Evolutionary conservation across 2,113 vertebrate species (phyloP), one percentile per base, ranked within the genome.

Genomic region (Colaptes auratus): DNA sequence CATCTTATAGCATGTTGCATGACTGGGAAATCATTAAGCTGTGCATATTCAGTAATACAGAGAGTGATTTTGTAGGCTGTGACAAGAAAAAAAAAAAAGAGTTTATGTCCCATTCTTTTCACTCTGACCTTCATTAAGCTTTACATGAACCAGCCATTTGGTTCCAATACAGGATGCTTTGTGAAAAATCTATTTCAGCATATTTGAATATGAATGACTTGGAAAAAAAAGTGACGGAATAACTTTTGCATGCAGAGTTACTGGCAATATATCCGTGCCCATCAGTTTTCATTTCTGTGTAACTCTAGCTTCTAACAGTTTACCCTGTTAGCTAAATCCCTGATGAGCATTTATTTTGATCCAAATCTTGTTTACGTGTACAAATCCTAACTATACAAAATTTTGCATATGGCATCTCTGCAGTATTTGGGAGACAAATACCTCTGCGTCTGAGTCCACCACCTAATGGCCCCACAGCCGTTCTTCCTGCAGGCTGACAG

Each of bases 331-430:
- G 58, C 61, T 75, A 92, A 94, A 88, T 78, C 61, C 53, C 30
- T 69, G 14, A 4, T 72, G 86, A 89, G 92, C 88, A 90, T 84
- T 88, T 90, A 27, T 67, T 92, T 91, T 76, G 28, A 94, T 65
- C 60, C 42, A 88, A 88, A 74, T 86, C 56, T 75, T 80, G 30
- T 77, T 95, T 88, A 58, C 17, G 23, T 71, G 64, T 71, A 42
- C 4, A 14, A 91, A 85, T 82, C 35, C 82, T 35, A 55, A 72
- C 44, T 44, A 7, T 13, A 66, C 12, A 80, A 33, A 80, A 66
- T 36, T 74, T 74, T 86, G 33, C 33, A 27, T 46, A 56, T 4
- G 1, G 27, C 14, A 35, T 20, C 31, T 64, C 52, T 60, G 36
- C 36, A 74, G 23, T 17, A 33, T 71, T 76, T 71, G 52, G 48